Conservation (phyloP, 1,140 invertebrate species). For the Drosophila athabasca region DNA sequence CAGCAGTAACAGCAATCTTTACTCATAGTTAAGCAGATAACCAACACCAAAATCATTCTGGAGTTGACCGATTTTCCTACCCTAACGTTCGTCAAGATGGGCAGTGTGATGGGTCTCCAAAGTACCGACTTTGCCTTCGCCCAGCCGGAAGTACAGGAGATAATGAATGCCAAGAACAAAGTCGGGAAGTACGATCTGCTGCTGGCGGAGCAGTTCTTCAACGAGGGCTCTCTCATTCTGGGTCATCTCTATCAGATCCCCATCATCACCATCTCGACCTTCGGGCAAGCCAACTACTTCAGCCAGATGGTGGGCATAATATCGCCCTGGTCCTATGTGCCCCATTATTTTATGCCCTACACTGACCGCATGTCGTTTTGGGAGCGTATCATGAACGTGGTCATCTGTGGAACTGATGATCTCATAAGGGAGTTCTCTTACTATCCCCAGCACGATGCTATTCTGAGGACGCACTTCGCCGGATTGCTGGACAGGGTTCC, state of each 20-base stretch:
- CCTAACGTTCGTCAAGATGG: slow-evolving; percentile 17
- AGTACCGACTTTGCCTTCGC: slow-evolving; percentile 77
- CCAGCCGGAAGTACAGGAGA: slow-evolving; percentile 69
- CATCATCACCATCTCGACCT: slow-evolving; percentile 66
- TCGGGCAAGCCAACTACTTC: slow-evolving; percentile 76
- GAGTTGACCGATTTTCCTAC: slow-evolving; percentile 55
- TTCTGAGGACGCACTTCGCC: slow-evolving; percentile 71
- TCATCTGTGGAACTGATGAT: slow-evolving; percentile 48
- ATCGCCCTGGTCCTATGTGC: slow-evolving; percentile 76
- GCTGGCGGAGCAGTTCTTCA: slow-evolving; percentile 80
- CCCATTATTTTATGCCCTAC: slow-evolving; percentile 63
- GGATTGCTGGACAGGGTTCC: slow-evolving; percentile 58
- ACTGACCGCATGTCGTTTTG: slow-evolving; percentile 74
- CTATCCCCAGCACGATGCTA: slow-evolving; percentile 66
- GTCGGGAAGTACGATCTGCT: slow-evolving; percentile 83
- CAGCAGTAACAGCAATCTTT: no score
- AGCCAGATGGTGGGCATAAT: slow-evolving; percentile 71
- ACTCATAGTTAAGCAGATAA: slow-evolving; percentile 23
- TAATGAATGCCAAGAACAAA: slow-evolving; percentile 75
- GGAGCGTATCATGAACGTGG: slow-evolving; percentile 77
- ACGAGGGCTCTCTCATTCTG: slow-evolving; percentile 82
- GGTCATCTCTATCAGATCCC: slow-evolving; percentile 83
- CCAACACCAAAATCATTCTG: slow-evolving; percentile 23
- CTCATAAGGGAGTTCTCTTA: slow-evolving; percentile 52
- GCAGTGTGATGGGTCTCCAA: slow-evolving; percentile 33